A percentile compares a stretch with the other conserved stretches of the same genome.
These are phyloP conservation scores for Drosophila varians DNA, from an alignment of 1,140 invertebrate genomes.

Conservation along the genomic window DNA sequence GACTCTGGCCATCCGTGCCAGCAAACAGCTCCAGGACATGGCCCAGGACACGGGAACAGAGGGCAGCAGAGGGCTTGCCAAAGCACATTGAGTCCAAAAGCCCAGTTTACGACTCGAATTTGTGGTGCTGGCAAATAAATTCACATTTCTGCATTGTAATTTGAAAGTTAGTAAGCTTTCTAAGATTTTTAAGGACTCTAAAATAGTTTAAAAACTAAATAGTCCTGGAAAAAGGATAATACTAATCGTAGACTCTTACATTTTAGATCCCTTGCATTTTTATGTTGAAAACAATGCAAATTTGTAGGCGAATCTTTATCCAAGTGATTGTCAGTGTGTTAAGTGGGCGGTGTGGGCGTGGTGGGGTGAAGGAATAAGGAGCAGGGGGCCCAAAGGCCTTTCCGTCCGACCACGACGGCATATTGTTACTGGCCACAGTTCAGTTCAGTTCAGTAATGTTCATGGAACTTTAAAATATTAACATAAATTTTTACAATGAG, in stretches of 20 bases:
- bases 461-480: slow-evolving; percentile 62
- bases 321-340: not conserved
- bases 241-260: no score
- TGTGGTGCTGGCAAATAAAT: not conserved
- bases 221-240: no score
- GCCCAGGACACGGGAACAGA: not conserved
- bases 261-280: not conserved
- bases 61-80: not conserved
- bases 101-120: not conserved
- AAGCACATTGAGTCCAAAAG: not conserved
- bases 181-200: not conserved
- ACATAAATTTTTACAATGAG: slow-evolving; percentile 63
- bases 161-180: no score
- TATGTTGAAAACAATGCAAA: not conserved
- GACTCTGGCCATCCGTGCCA: slow-evolving; percentile 20
- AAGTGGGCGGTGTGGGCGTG: not conserved
- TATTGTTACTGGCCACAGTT: slow-evolving; percentile 37
- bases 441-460: slow-evolving; percentile 11
- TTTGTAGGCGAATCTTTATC: not conserved
- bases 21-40: slow-evolving; percentile 22
- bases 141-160: not conserved
- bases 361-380: not conserved
- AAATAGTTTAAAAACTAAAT: not conserved
- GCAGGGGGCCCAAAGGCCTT: not conserved
- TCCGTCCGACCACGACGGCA: slow-evolving; percentile 26